Conservation (phyloP, 2,797 vertebrate species). For the Chelon labrosus region DNA sequence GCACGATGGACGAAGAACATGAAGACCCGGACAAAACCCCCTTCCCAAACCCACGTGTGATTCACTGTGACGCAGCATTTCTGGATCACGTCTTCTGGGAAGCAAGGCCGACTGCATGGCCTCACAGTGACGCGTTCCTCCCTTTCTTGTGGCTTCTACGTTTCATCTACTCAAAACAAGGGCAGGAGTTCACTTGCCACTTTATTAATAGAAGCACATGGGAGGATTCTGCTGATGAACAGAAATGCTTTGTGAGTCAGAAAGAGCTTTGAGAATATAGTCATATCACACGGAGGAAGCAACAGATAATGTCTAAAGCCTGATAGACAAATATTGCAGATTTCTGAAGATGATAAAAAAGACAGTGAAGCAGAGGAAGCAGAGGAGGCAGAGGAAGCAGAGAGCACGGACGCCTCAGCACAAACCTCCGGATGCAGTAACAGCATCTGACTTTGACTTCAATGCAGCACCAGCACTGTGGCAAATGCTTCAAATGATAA, state of each 20-base stretch:
- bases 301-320: neutral
- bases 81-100: constrained; percentile 75
- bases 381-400: neutral
- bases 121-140: constrained; percentile 55
- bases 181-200: constrained; percentile 50
- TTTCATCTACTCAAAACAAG: constrained; percentile 64
- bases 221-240: constrained; percentile 50
- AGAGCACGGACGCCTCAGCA: neutral
- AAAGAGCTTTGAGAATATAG: constrained; percentile 52
- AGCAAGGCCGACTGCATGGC: constrained; percentile 56
- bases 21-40: constrained; percentile 16
- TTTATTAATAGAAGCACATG: constrained; percentile 60
- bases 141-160: constrained; percentile 77
- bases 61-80: constrained; percentile 75
- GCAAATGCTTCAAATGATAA: neutral
- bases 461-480: neutral
- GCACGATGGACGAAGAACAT: constrained; percentile 17
- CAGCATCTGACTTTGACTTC: neutral
- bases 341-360: neutral
- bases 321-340: neutral
- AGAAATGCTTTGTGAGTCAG: constrained; percentile 62
- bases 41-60: constrained; percentile 37
- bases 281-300: constrained; percentile 6
- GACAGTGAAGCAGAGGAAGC: neutral
- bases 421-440: neutral